Evolutionary conservation across 2,113 vertebrate species (phyloP).

Genomic region (Picathartes gymnocephalus): DNA sequence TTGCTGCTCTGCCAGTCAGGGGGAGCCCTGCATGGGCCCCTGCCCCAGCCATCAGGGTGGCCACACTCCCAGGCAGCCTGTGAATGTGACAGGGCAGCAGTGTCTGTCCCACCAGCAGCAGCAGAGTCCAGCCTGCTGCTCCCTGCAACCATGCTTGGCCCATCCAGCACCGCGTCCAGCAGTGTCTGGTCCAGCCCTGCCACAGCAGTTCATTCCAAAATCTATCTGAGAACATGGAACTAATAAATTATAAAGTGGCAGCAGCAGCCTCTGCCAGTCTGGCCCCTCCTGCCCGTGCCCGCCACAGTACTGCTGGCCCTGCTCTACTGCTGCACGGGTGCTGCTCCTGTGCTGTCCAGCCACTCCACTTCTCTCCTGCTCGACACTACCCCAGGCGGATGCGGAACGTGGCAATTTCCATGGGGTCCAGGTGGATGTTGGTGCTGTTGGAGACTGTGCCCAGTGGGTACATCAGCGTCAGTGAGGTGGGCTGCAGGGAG

Average conservation of each 20-base stretch:
- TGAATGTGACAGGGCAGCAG: neutral
- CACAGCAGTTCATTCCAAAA: neutral
- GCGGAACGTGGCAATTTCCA: conserved; percentile 92
- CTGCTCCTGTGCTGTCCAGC: neutral
- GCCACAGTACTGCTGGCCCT: neutral
- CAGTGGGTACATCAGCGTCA: conserved; percentile 87
- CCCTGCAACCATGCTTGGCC: neutral
- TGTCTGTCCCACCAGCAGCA: neutral
- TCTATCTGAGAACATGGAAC: neutral
- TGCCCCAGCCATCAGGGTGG: neutral
- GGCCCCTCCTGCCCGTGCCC: neutral
- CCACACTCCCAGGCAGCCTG: neutral
- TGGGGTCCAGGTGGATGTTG: conserved; percentile 83
- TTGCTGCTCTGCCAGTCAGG: fast-evolving
- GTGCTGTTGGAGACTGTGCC: conserved; percentile 77
- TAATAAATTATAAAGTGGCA: conserved; percentile 20
- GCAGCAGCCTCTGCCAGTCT: neutral
- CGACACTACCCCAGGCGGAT: conserved; percentile 82
- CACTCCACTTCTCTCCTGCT: neutral
- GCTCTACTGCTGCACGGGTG: neutral
- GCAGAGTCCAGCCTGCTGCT: neutral
- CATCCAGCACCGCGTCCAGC: fast-evolving
- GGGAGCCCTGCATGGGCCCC: neutral
- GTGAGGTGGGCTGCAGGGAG: conserved; percentile 86
- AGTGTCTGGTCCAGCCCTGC: neutral